Base-by-base conservation (phyloP, 2,888 invertebrate species). In the Heteromyza rotundicornis region DNA sequence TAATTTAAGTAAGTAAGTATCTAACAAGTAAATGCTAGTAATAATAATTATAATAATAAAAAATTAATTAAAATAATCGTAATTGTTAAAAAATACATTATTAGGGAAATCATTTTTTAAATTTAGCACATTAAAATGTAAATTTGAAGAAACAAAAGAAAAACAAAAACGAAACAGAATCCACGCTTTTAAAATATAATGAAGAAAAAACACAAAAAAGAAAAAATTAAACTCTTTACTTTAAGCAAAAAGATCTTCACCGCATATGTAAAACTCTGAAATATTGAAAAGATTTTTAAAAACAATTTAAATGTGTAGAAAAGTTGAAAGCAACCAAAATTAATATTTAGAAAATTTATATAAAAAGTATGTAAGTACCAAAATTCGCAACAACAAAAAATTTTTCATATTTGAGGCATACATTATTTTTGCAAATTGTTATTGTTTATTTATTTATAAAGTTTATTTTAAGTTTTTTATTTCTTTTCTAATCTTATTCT, bases 61-160 rank as follows among this genome's bases (percentile, higher is more conserved):
- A 7, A 7, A 27, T 27, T 27, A 27, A 27, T 10, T 7, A 27
- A 5, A 27, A 27, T 27, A 7, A 10, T 10, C 7, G 27, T 27
- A 27, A 27, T 27, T 27, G 27, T 27, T n/a, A 40, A n/a, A 14
- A 24, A 47, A 56, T 27, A 47, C 47, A 51, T 36, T 22, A 57
- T 59, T 59, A 59, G 58, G 58, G 58, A 59, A 59, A 59, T 59
- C 58, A 59, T 59, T 59, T 59, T 59, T 59, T 59, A 59, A 59
- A 36, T 52, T n/a, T 36, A 52, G 58, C 58, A 59, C 58, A 36
- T n/a, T 24, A n/a, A 56, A 24, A 24, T 16, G 40, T 23, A 32
- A n/a, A 56, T 36, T 14, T 19, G 20, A 40, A 55, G 23, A 54
- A 54, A 36, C 8, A n/a, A 55, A 12, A 17, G 36, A 22, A 49